Evolutionary conservation across 2,113 vertebrate species (phyloP).

Genomic region (Phyllopteryx taeniolatus): DNA sequence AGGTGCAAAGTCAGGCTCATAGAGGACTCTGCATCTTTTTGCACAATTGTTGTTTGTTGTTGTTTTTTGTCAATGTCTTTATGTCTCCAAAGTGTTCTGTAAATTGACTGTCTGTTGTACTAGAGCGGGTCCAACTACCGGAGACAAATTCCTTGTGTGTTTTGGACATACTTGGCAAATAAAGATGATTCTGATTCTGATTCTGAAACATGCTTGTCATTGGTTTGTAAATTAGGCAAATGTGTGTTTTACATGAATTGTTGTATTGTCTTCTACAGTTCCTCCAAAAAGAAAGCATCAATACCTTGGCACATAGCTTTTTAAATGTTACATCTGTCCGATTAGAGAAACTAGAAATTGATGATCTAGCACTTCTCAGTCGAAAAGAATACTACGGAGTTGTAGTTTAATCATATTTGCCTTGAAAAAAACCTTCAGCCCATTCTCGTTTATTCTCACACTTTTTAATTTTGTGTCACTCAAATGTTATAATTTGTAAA

Average conservation of each 20-base stretch:
- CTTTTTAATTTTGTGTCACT: background rate
- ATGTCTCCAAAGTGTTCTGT: no score
- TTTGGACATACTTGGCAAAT: no score
- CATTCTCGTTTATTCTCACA: background rate
- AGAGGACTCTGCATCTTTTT: no score
- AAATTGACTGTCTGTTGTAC: no score
- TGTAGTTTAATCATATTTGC: background rate
- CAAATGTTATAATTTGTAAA: conserved; percentile 3
- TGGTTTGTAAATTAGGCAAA: background rate
- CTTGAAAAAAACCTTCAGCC: background rate
- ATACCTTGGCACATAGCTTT: background rate
- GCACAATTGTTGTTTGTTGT: no score
- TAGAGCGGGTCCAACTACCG: no score
- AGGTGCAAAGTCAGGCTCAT: background rate
- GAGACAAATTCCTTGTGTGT: no score
- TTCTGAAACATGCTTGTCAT: background rate
- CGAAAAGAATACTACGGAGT: background rate
- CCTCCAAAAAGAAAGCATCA: background rate
- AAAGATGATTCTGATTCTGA: no score
- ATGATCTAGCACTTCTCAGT: background rate
- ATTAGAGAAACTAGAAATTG: background rate
- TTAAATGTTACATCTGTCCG: background rate
- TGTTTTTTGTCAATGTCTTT: no score
- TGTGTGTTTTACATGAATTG: background rate
- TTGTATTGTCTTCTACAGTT: background rate